phyloP scores from a whole-genome alignment of 2,113 vertebrate species.

The Promerops cafer region DNA sequence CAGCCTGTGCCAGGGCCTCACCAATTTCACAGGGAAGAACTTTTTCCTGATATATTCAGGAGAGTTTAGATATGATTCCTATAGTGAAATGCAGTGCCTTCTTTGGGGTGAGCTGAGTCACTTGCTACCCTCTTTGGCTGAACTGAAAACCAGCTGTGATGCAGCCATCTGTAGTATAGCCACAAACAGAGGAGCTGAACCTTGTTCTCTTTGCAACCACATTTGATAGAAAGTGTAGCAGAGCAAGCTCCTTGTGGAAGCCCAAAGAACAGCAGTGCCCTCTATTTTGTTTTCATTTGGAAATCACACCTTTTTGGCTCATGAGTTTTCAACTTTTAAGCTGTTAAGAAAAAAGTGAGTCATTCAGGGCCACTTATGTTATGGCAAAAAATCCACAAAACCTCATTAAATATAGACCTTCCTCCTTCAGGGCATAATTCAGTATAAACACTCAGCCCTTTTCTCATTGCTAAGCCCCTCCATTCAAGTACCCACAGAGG shows the following conservation, averaged over 20 bases:
- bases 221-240: neutral
- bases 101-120: neutral
- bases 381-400: neutral
- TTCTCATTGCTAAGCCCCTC: neutral
- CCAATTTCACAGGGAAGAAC: fast-evolving
- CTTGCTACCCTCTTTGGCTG: neutral
- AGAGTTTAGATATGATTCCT: neutral
- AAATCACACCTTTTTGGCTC: neutral
- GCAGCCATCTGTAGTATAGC: neutral
- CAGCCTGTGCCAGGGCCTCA: neutral
- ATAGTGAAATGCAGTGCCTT: neutral
- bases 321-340: neutral
- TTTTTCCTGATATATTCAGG: neutral
- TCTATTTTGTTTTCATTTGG: neutral
- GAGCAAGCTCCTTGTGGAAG: fast-evolving
- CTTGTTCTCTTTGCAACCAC: neutral
- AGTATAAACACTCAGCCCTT: neutral
- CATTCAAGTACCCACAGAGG: neutral
- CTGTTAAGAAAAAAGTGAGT: neutral
- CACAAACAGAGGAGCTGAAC: neutral
- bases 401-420: neutral
- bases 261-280: neutral
- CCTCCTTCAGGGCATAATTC: neutral
- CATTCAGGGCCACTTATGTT: neutral
- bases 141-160: neutral